These are phyloP conservation scores for Clarias pachynema DNA, from an alignment of 2,797 vertebrate genomes.

Conservation along the genomic window DNA sequence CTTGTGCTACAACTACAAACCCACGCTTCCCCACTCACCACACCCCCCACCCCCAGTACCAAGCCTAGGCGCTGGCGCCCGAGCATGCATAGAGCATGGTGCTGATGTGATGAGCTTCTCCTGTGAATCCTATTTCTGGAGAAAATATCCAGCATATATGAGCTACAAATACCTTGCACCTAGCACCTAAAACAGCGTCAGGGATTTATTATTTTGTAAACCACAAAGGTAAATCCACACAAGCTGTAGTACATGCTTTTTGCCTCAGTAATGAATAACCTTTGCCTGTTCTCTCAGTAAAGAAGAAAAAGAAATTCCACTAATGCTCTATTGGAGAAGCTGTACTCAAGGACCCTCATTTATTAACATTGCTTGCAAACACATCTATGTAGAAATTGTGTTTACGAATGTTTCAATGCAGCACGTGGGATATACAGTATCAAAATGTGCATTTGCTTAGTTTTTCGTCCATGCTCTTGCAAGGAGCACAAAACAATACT, in stretches of 20 bases:
- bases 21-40: conserved; percentile 41
- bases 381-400: not conserved
- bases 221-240: conserved; percentile 27
- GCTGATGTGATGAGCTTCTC: conserved; percentile 48
- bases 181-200: conserved; percentile 55
- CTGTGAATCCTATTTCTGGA: conserved; percentile 41
- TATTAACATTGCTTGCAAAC: conserved; percentile 8
- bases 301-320: conserved; percentile 14
- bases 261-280: conserved; percentile 26
- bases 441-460: not conserved
- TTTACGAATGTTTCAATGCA: not conserved
- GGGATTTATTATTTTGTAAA: conserved; percentile 48
- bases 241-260: conserved; percentile 24
- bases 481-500: not conserved
- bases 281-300: conserved; percentile 29
- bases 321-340: conserved; percentile 30
- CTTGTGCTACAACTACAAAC: conserved; percentile 64
- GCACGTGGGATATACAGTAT: not conserved
- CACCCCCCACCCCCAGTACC: conserved; percentile 21
- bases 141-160: conserved; percentile 24
- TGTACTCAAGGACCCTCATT: conserved; percentile 29
- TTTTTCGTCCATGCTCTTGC: not conserved
- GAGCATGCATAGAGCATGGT: conserved; percentile 44
- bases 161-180: conserved; percentile 51
- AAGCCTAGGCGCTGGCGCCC: conserved; percentile 65